These are phyloP conservation scores for Drosophila gaucha DNA, from an alignment of 2,888 invertebrate genomes.

Conservation along the genomic window DNA sequence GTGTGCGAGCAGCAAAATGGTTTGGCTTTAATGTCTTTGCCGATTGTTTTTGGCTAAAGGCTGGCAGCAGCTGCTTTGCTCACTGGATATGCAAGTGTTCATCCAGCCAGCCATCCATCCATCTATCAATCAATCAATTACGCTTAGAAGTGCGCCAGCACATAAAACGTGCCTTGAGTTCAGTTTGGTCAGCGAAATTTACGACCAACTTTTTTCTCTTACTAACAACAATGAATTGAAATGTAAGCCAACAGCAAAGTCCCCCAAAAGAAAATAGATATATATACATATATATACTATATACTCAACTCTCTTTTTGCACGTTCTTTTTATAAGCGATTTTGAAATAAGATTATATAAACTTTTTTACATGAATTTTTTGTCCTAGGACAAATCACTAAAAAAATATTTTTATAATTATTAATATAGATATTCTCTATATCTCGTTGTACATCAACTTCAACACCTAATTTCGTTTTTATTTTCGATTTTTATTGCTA, in stretches of 20 bases:
- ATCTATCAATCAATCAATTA: conserved; percentile 77
- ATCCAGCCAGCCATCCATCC: conserved; percentile 47
- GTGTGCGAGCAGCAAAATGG: conserved; percentile 26
- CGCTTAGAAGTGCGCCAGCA: conserved; percentile 64
- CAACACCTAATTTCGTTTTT: no score
- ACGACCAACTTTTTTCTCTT: conserved; percentile 67
- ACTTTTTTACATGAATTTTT: no score
- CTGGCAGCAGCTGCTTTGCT: conserved; percentile 28
- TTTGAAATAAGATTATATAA: no score
- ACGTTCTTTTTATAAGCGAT: no score
- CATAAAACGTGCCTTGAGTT: conserved; percentile 60
- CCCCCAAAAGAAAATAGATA: not conserved
- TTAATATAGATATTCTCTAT: no score
- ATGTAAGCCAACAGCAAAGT: conserved; percentile 5
- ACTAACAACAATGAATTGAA: conserved; percentile 59
- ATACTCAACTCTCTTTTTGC: no score
- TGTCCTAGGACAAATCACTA: no score
- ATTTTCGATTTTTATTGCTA: no score
- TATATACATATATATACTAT: not conserved
- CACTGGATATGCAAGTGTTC: conserved; percentile 17
- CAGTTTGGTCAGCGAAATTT: conserved; percentile 65
- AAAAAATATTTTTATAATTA: no score
- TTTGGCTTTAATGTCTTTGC: conserved; percentile 51
- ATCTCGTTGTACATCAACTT: no score
- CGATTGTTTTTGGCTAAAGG: conserved; percentile 21